phyloP scores from a whole-genome alignment of 2,113 vertebrate genomes.

The Python bivittatus region DNA sequence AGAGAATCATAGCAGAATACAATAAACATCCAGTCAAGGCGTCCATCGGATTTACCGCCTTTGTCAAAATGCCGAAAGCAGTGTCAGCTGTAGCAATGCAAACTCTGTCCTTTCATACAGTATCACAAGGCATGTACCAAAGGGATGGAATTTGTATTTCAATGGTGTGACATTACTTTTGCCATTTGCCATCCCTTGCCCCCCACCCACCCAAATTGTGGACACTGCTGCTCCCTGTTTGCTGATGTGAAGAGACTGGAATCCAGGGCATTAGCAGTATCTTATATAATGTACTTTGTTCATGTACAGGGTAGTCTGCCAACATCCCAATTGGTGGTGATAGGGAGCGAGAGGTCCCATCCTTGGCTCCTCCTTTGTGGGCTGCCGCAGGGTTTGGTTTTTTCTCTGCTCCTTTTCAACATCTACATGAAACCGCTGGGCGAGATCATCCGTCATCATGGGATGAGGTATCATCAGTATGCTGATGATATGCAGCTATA shows the following conservation, averaged over 20 bases:
- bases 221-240: neutral
- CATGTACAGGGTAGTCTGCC: neutral
- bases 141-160: neutral
- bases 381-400: too few relatives aligned
- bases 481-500: too few relatives aligned
- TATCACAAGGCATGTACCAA: neutral
- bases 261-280: neutral
- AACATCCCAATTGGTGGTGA: too few relatives aligned
- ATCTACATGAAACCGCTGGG: too few relatives aligned
- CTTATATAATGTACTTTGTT: neutral
- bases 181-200: neutral
- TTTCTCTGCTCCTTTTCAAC: too few relatives aligned
- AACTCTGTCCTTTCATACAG: neutral
- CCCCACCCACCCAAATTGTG: neutral
- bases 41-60: neutral
- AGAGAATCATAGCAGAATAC: too few relatives aligned
- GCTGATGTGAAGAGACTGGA: neutral
- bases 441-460: too few relatives aligned
- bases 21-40: too few relatives aligned
- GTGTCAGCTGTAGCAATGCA: neutral
- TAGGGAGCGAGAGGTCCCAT: too few relatives aligned
- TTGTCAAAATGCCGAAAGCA: neutral
- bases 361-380: too few relatives aligned
- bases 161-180: neutral
- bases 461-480: too few relatives aligned